These are phyloP conservation scores for Morinoia aosen DNA, from an alignment of 2,888 invertebrate species.

Conservation along the genomic window DNA sequence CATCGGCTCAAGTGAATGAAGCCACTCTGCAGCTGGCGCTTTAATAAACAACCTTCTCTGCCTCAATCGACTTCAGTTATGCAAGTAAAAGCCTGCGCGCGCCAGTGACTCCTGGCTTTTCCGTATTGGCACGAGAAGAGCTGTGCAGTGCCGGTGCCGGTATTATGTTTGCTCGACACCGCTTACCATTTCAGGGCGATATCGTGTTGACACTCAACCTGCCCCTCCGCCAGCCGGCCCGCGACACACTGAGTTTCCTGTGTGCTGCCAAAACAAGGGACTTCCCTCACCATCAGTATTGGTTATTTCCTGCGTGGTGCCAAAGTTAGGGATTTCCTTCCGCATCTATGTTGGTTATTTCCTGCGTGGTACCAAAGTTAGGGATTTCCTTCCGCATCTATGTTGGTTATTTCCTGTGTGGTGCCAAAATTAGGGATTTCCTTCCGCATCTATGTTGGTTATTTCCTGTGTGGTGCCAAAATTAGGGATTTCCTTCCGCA, in stretches of 20 bases:
- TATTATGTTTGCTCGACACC: background rate
- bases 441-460: too few species aligned
- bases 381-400: background rate
- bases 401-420: background rate
- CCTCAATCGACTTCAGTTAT: background rate
- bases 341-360: background rate
- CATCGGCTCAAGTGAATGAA: background rate
- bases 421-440: too few species aligned
- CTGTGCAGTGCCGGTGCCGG: background rate
- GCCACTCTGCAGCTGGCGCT: background rate
- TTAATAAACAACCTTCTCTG: background rate
- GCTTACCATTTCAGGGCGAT: conserved; percentile 20
- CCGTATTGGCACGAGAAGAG: background rate
- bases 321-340: too few species aligned
- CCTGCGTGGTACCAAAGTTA: background rate
- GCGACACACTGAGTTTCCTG: background rate
- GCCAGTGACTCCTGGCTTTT: background rate
- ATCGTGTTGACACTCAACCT: conserved; percentile 19
- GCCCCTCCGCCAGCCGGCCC: background rate
- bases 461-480: background rate
- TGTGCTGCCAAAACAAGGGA: background rate
- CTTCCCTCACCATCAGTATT: background rate
- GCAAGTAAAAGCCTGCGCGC: background rate
- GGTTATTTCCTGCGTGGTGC: background rate
- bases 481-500: background rate